Evolutionary conservation across 2,888 invertebrate genomes (phyloP).

Genomic region (Trimorus sp.): DNA sequence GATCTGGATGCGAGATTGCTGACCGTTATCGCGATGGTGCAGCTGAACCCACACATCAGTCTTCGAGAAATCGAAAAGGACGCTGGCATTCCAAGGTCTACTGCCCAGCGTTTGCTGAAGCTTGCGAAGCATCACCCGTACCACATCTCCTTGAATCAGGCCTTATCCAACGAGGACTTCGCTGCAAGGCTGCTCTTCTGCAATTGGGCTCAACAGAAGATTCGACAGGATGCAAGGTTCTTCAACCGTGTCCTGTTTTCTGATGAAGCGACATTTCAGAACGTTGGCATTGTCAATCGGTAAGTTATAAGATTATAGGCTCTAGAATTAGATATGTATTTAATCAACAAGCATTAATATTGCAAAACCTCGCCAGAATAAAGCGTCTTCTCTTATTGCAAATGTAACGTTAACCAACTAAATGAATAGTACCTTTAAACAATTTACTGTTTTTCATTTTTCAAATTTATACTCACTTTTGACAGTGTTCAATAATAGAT

Average conservation of each 20-base stretch:
- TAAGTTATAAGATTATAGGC: slow-evolving; percentile 23
- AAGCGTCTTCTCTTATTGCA: too few relatives aligned
- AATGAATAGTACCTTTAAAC: too few relatives aligned
- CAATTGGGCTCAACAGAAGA: slow-evolving; percentile 37
- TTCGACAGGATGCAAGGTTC: slow-evolving; percentile 47
- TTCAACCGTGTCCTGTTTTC: slow-evolving; percentile 67
- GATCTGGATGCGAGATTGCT: slow-evolving; percentile 17
- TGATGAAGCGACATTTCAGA: slow-evolving; percentile 70
- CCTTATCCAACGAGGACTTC: slow-evolving; percentile 21
- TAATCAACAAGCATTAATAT: too few relatives aligned
- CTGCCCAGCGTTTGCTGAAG: slow-evolving; percentile 25
- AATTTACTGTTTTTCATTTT: too few relatives aligned
- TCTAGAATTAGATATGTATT: background rate
- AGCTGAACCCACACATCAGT: slow-evolving; percentile 35
- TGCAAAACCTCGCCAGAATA: too few relatives aligned
- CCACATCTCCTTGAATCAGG: slow-evolving; percentile 38
- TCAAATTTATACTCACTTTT: too few relatives aligned
- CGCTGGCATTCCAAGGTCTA: slow-evolving; percentile 41
- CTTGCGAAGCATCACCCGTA: slow-evolving; percentile 35
- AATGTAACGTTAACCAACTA: too few relatives aligned
- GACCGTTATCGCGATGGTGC: slow-evolving; percentile 26
- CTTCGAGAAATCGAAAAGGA: slow-evolving; percentile 37
- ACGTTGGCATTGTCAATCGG: slow-evolving; percentile 68
- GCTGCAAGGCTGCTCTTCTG: slow-evolving; percentile 28
- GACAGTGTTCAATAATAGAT: too few relatives aligned